Evolutionary conservation across 1,140 invertebrate species (phyloP).

Genomic region (Archegozetes longisetosus): DNA sequence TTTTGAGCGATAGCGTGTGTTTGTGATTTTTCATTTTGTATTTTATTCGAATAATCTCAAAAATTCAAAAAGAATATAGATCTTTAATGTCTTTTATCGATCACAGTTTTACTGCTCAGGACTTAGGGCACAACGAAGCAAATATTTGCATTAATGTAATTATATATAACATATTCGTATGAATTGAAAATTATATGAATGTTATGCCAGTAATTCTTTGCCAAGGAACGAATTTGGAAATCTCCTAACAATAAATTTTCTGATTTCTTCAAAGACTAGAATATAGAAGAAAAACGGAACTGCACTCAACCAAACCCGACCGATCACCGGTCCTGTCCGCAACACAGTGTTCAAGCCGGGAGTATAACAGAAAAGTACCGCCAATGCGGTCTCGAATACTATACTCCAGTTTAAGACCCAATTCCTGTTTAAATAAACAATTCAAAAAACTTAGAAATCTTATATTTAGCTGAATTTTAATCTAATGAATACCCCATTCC

Average conservation of each 20-base stretch:
- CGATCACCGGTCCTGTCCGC: neutral
- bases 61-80: too few relatives aligned
- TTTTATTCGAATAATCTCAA: too few relatives aligned
- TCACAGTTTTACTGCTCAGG: too few relatives aligned
- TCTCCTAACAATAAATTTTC: constrained; percentile 7
- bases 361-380: constrained; percentile 47
- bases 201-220: neutral
- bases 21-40: too few relatives aligned
- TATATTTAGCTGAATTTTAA: neutral
- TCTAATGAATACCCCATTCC: constrained; percentile 39
- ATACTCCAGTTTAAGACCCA: constrained; percentile 52
- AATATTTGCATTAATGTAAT: too few relatives aligned
- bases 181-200: neutral
- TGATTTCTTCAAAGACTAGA: constrained; percentile 8
- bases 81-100: too few relatives aligned
- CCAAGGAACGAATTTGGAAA: constrained; percentile 5
- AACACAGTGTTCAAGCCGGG: constrained; percentile 50
- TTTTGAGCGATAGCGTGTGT: too few relatives aligned
- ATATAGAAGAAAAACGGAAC: constrained; percentile 11
- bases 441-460: neutral
- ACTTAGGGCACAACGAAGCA: too few relatives aligned
- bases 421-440: constrained; percentile 27
- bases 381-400: constrained; percentile 52
- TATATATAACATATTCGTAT: too few relatives aligned
- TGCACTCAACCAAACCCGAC: constrained; percentile 2